These are phyloP conservation scores for Myocastor coypus DNA, from an alignment of 2,113 vertebrate species.

Conservation along the genomic window DNA sequence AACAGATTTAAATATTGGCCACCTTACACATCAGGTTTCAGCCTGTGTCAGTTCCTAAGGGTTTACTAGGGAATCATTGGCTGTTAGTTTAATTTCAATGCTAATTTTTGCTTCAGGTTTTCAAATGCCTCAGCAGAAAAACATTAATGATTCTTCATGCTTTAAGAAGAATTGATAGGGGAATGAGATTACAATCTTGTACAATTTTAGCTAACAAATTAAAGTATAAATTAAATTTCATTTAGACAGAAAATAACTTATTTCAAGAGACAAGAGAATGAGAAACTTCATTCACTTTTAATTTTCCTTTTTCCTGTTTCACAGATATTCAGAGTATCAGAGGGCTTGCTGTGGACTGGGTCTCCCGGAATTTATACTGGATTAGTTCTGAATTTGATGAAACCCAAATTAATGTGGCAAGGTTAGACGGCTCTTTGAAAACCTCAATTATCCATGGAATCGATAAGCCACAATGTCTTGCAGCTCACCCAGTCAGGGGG, in stretches of 20 bases:
- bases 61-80: slow-evolving; percentile 71
- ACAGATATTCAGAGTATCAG: slow-evolving; percentile 97
- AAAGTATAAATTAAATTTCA: slow-evolving; percentile 69
- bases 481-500: slow-evolving; percentile 97
- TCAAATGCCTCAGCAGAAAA: slow-evolving; percentile 65
- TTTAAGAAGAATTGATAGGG: slow-evolving; percentile 70
- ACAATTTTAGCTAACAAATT: slow-evolving; percentile 74
- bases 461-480: slow-evolving; percentile 97
- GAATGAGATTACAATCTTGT: slow-evolving; percentile 70
- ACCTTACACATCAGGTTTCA: slow-evolving; percentile 51
- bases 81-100: slow-evolving; percentile 71
- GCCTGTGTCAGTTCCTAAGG: slow-evolving; percentile 30
- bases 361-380: slow-evolving; percentile 99
- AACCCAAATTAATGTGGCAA: slow-evolving; percentile 98
- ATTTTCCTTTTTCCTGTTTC: slow-evolving; percentile 79
- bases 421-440: slow-evolving; percentile 98
- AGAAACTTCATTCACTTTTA: slow-evolving; percentile 69
- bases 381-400: slow-evolving; percentile 99
- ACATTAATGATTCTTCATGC: slow-evolving; percentile 72
- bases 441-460: slow-evolving; percentile 98
- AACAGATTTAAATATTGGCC: slow-evolving; percentile 58
- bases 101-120: slow-evolving; percentile 77
- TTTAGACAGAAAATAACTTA: slow-evolving; percentile 62
- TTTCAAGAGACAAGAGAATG: slow-evolving; percentile 34
- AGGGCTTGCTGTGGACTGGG: slow-evolving; percentile 97